A percentile compares a stretch with the other conserved stretches of the same genome.
phyloP scores from a whole-genome alignment of 2,797 vertebrate species.

The Apodemus agrarius region DNA sequence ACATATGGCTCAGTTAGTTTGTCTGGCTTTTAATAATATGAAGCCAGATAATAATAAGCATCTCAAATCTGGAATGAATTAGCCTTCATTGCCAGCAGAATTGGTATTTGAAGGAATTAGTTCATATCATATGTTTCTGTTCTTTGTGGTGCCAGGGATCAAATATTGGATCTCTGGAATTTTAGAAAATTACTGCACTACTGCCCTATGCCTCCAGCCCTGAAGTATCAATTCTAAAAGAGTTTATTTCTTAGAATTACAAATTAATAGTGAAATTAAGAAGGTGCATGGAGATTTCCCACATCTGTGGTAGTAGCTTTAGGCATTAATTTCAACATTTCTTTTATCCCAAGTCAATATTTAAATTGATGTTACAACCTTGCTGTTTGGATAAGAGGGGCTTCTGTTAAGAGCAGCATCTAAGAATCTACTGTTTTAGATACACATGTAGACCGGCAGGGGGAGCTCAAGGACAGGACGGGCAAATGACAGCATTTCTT shows the following conservation, averaged over 20 bases:
- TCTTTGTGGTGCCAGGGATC: not conserved
- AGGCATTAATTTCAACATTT: slow-evolving; percentile 20
- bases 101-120: not conserved
- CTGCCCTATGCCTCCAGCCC: not conserved
- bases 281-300: not conserved
- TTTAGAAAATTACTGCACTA: not conserved
- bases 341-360: slow-evolving; percentile 6
- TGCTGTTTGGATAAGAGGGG: not conserved
- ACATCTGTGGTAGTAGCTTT: not conserved
- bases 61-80: not conserved
- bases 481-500: not conserved
- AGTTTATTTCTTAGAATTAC: not conserved
- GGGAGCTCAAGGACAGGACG: slow-evolving; percentile 80
- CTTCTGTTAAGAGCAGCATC: not conserved
- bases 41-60: not conserved
- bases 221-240: not conserved
- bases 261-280: not conserved
- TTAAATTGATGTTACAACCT: not conserved
- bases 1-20: not conserved
- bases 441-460: slow-evolving; percentile 71
- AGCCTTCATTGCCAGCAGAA: not conserved
- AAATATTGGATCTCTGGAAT: not conserved
- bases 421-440: slow-evolving; percentile 6
- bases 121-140: not conserved
- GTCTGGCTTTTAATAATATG: slow-evolving; percentile 46